Percentiles rank a stretch among this genome's conserved stretches.
Evolutionary conservation across 1,140 invertebrate genomes (phyloP).

Genomic region (Calliphora vicina): DNA sequence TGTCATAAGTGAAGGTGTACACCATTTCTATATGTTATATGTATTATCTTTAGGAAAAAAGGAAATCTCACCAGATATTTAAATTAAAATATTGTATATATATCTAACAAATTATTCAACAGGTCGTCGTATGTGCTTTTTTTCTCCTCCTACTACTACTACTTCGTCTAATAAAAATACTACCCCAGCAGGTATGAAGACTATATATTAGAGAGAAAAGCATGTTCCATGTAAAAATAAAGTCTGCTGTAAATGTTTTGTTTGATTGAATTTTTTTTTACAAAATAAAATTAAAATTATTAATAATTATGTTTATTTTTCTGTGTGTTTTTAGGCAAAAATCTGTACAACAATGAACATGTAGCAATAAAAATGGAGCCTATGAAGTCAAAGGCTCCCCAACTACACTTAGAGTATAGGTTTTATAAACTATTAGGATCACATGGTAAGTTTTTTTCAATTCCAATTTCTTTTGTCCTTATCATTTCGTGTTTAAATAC

Average conservation of each 20-base stretch:
- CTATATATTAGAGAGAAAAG: neutral
- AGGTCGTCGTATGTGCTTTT: constrained; percentile 40
- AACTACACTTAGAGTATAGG: constrained; percentile 99
- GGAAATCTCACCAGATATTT: too few species aligned
- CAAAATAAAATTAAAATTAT: constrained; percentile 51
- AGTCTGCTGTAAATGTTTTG: neutral
- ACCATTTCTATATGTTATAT: too few species aligned
- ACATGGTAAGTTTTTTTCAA: constrained; percentile 77
- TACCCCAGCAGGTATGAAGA: constrained; percentile 27
- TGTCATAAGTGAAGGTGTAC: neutral
- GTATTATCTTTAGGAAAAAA: too few species aligned
- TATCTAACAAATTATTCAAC: constrained; percentile 18
- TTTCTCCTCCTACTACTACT: constrained; percentile 11
- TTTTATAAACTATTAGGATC: constrained; percentile 99
- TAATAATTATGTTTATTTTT: neutral
- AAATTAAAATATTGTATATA: too few species aligned
- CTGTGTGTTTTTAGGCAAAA: constrained; percentile 85
- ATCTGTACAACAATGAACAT: constrained; percentile 99
- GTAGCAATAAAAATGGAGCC: constrained; percentile 99
- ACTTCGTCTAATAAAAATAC: neutral
- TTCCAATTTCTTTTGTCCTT: neutral
- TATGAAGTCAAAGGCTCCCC: constrained; percentile 99
- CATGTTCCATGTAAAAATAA: neutral
- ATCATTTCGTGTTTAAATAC: neutral
- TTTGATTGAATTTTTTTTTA: neutral